These are phyloP conservation scores for Microtus ochrogaster DNA, from an alignment of 2,113 vertebrate species.

Conservation along the genomic window DNA sequence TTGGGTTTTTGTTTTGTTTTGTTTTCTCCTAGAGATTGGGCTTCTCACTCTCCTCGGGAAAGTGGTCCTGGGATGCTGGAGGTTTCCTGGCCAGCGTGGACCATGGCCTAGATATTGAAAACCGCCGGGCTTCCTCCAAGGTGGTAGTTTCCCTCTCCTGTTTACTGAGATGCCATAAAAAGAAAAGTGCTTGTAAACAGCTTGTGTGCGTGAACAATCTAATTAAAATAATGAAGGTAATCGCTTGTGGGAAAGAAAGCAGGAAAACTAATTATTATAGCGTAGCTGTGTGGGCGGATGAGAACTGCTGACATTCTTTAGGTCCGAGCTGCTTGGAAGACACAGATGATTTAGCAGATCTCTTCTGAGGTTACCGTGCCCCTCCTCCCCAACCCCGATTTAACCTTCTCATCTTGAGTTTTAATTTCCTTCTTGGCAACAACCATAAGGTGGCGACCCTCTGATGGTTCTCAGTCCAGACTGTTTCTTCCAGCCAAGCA, in stretches of 20 bases:
- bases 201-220: constrained; percentile 66
- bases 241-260: constrained; percentile 66
- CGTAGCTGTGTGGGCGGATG: constrained; percentile 56
- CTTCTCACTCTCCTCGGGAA: not conserved
- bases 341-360: not conserved
- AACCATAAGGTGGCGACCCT: not conserved
- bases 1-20: not conserved
- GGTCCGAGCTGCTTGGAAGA: constrained; percentile 1
- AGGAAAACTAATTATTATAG: constrained; percentile 77
- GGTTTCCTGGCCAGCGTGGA: not conserved
- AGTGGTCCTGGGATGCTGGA: not conserved
- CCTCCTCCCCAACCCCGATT: not conserved
- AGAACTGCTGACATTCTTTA: constrained; percentile 74
- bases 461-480: not conserved
- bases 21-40: not conserved
- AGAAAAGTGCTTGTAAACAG: constrained; percentile 72
- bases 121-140: constrained; percentile 19
- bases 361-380: not conserved
- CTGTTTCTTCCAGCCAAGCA: not conserved
- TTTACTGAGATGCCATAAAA: constrained; percentile 66
- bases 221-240: constrained; percentile 82
- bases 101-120: not conserved
- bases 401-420: not conserved
- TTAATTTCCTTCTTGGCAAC: constrained; percentile 37
- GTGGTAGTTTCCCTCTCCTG: constrained; percentile 55